phyloP scores from a whole-genome alignment of 2,797 vertebrate genomes.

The Pampus argenteus region DNA sequence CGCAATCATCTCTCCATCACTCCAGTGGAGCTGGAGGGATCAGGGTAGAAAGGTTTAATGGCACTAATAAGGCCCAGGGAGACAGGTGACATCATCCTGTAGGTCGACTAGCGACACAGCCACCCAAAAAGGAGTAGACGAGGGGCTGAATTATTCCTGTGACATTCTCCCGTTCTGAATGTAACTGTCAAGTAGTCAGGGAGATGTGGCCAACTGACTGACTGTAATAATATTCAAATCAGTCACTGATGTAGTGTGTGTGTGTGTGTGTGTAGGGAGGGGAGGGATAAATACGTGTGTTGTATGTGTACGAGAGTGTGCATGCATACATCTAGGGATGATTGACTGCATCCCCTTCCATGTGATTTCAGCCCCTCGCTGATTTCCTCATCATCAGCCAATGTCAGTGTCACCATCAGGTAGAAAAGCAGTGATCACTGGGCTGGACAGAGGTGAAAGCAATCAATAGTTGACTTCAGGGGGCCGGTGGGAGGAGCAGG shows the following conservation, averaged over 20 bases:
- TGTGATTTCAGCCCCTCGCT: slow-evolving; percentile 45
- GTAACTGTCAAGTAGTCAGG: slow-evolving; percentile 51
- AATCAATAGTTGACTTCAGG: slow-evolving; percentile 73
- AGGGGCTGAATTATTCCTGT: slow-evolving; percentile 36
- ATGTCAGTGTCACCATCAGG: slow-evolving; percentile 61
- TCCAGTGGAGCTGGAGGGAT: slow-evolving; percentile 19
- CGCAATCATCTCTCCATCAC: slow-evolving; percentile 43
- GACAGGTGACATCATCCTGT: slow-evolving; percentile 64
- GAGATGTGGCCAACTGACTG: slow-evolving; percentile 20
- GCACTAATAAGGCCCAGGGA: slow-evolving; percentile 61
- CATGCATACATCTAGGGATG: slow-evolving; percentile 16
- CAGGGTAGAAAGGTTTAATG: slow-evolving; percentile 52
- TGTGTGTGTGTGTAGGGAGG: background rate
- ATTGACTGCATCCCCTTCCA: slow-evolving; percentile 36
- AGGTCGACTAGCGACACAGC: slow-evolving; percentile 34
- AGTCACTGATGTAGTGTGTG: slow-evolving; percentile 22
- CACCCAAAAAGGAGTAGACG: slow-evolving; percentile 23
- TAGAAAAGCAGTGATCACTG: slow-evolving; percentile 51
- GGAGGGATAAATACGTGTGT: background rate
- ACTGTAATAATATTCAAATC: slow-evolving; percentile 56
- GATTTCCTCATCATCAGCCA: slow-evolving; percentile 58
- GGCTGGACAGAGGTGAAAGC: slow-evolving; percentile 53
- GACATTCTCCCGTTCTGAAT: slow-evolving; percentile 55
- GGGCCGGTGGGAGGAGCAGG: slow-evolving; percentile 25
- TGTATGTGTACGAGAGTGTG: background rate